Evolutionary conservation across 2,888 invertebrate species (phyloP).

Genomic region (Smittia sp.): DNA sequence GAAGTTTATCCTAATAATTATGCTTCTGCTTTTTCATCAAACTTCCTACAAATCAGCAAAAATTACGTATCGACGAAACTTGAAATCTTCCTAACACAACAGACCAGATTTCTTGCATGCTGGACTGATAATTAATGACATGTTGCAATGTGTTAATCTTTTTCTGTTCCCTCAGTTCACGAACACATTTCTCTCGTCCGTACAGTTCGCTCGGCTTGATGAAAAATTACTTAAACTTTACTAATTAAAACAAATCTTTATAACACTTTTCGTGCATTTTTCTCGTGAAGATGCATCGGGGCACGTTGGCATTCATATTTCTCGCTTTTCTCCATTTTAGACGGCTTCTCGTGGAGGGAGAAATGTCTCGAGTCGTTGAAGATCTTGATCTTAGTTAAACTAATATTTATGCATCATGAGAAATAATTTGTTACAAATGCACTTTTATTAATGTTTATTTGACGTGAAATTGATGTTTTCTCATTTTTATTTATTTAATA

Average conservation of each 20-base stretch:
- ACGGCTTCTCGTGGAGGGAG: neutral
- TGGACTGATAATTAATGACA: constrained; percentile 32
- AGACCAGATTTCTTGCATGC: neutral
- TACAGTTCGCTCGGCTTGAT: neutral
- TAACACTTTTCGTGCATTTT: constrained; percentile 32
- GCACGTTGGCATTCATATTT: constrained; percentile 3
- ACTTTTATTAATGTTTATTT: constrained; percentile 35
- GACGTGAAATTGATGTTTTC: constrained; percentile 35
- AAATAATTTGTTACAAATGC: constrained; percentile 38
- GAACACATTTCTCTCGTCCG: neutral
- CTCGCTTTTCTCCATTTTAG: neutral
- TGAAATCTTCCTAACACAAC: too few relatives aligned
- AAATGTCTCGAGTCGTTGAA: neutral
- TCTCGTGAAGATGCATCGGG: neutral
- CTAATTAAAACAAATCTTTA: constrained; percentile 37
- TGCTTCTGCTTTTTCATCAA: too few relatives aligned
- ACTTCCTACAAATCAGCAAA: too few relatives aligned
- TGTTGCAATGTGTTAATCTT: constrained; percentile 33
- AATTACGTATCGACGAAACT: too few relatives aligned
- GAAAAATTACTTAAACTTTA: constrained; percentile 25
- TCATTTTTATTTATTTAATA: constrained; percentile 28
- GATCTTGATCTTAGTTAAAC: constrained; percentile 10
- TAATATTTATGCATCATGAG: constrained; percentile 23
- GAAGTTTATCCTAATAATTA: too few relatives aligned
- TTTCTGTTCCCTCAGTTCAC: neutral